Base-by-base conservation (phyloP, 2,888 invertebrate genomes). In the Diarsia rubi region DNA sequence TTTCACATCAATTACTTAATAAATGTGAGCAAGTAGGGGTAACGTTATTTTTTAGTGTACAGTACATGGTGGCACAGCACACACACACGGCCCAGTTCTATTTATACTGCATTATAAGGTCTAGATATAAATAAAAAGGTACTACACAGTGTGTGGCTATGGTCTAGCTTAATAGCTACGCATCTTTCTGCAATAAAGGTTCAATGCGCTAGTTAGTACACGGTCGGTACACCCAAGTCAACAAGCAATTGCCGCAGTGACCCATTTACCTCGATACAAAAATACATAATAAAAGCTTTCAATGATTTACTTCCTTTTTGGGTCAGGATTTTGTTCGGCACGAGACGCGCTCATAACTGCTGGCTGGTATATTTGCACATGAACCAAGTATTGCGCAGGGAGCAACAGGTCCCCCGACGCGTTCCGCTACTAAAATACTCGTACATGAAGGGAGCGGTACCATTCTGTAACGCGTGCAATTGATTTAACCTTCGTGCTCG, bases 401-500 rank as follows among this genome's bases (percentile, higher is more conserved):
- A 77, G 77, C 74, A 78, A 81, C 83, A 81, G 65, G 83, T 78
- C 84, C 68, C 71, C 64, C 70, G 71, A 21, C 75, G 54, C 60
- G 65, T 72, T 81, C 74, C 80, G 75, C 63, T 62, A 76, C 69
- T 78, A 52, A 76, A 84, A 86, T 87, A 86, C 82, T 73, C 60
- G 54, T 27, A 69, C 57, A 59, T 45, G 85, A 59, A 71, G 78
- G 78, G 81, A 73, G 70, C 81, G 57, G 63, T 63, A 68, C 73
- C 75, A 65, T 67, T 79, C 73, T 69, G 73, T 83, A 82, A 82
- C 79, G 83, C 75, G 77, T 84, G 85, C 91, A 91, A 94, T 93
- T 93, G 92, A 92, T 93, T 92, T 89, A 91, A 91, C 93, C 94
- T 93, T 91, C 89, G 24, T 63, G 81, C 31, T 66, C 44, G 54